Base-by-base conservation (phyloP, 2,113 vertebrate species). In the Heloderma charlesbogerti region DNA sequence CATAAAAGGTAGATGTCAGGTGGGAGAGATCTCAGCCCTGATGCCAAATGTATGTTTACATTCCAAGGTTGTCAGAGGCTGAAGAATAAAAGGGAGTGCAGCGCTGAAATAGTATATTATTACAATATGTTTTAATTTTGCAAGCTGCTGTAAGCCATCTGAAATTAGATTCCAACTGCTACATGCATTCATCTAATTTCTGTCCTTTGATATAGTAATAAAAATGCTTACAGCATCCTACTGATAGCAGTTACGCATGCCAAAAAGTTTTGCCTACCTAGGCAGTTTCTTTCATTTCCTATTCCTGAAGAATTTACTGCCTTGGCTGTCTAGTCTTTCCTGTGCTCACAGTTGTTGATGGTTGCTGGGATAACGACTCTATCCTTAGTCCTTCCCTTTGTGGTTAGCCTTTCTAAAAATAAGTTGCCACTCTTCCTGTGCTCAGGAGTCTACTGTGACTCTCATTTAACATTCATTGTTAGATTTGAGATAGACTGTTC, bases 1-100 rank as follows among this genome's bases (percentile, higher is more conserved):
- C 79, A 90, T 88, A 77, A 88, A 97, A 95, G 85, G 37, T n/a
- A 22, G 40, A 91, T n/a, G 18, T 43, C 22, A 91, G 82, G 45
- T 91, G 88, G 91, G 91, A 94, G 90, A 91, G 71, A 88, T 45
- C 27, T 80, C 87, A 79, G 84, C 51, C 60, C 0, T 91, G 83
- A 90, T 92, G 84, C 7, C 75, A 84, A 94, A 87, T 87, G 92
- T 89, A 78, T 91, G 60, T 66, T 87, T 88, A 60, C 60, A 93
- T 90, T 90, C 31, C 45, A 90, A 92, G 78, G 84, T 89, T 83
- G 40, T 60, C 10, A 2, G 48, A 93, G 84, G 71, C 71, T 87
- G 86, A 45, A 86, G 89, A 88, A 69, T 67, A 88, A 95, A 84
- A 40, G 43, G 63, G 91, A 93, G 48, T 27, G 15, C 0, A 83